A percentile compares a stretch with the other conserved stretches of the same genome.
These are phyloP conservation scores for Scaptodrosophila latifasciaeformis DNA, from an alignment of 2,888 invertebrate species.

Conservation along the genomic window DNA sequence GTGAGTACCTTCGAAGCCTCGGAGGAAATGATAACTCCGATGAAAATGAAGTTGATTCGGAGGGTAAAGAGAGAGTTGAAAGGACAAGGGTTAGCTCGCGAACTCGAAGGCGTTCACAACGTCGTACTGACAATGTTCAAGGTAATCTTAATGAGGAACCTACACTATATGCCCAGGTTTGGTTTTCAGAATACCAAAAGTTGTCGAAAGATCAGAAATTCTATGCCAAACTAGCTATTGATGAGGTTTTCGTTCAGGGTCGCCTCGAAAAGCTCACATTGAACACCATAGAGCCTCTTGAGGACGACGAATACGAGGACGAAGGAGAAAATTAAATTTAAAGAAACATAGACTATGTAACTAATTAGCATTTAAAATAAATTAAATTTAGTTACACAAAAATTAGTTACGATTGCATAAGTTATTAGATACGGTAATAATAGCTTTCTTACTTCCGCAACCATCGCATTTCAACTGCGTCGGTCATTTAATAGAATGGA, in stretches of 20 bases:
- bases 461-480: no score
- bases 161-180: conserved; percentile 47
- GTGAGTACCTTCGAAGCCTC: not conserved
- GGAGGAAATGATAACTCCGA: not conserved
- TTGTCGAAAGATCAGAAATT: conserved; percentile 54
- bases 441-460: no score
- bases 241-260: conserved; percentile 53
- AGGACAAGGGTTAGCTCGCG: not conserved
- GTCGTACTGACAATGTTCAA: not conserved
- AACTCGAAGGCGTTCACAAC: no score
- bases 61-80: not conserved
- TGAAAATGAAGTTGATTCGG: no score
- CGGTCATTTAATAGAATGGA: no score
- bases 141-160: conserved; percentile 34
- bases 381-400: no score
- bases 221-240: conserved; percentile 53
- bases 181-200: conserved; percentile 53
- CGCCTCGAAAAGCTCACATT: conserved; percentile 45
- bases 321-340: no score
- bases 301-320: no score
- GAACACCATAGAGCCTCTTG: conserved; percentile 31
- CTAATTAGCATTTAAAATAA: no score
- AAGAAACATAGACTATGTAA: no score
- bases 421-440: no score
- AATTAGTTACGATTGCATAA: no score